Base-by-base conservation (phyloP, 2,888 invertebrate species). In the Lagria hirta region DNA sequence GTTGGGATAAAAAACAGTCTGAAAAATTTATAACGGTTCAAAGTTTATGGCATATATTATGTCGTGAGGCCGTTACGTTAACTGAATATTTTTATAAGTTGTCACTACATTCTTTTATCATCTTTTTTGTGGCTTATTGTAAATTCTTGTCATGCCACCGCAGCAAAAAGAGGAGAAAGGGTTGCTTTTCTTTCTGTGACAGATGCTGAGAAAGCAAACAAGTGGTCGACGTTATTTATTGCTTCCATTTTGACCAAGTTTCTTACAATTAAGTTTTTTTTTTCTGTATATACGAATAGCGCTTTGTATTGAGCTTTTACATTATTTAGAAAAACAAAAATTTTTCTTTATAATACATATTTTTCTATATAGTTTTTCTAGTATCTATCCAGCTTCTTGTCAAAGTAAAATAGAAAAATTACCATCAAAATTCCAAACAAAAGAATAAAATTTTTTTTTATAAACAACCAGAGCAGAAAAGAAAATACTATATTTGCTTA, bases 171-270 rank as follows among this genome's bases (percentile, higher is more conserved):
- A 54, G 50, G 45, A 46, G 43, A 22, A 18, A 30, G 22, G 23
- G 46, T 42, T 48, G 53, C 50, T 52, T 57, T 52, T 61, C 60
- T 57, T 57, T 56, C 55, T 59, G 62, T 61, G 65, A 65, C 64
- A 63, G 61, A 61, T 58, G 58, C 61, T 54, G 60, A 60, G 58
- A 62, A 64, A 66, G 66, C 68, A 64, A 69, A 69, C 69, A 69
- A 69, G 69, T 69, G 68, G 69, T 68, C 64, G 66, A 62, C 52
- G 67, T 68, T 68, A 69, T 69, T 69, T 68, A 68, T 66, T 63
- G 57, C 61, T 57, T 58, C 58, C 57, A 62, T 61, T 65, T 60
- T 58, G 60, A 57, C 57, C 56, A 54, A 58, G 54, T 60, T 59
- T 56, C 58, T 53, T 60, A 57, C 64, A 64, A 66, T 66, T 66